Conservation (phyloP, 2,888 invertebrate species). For the Steromphala cineraria region DNA sequence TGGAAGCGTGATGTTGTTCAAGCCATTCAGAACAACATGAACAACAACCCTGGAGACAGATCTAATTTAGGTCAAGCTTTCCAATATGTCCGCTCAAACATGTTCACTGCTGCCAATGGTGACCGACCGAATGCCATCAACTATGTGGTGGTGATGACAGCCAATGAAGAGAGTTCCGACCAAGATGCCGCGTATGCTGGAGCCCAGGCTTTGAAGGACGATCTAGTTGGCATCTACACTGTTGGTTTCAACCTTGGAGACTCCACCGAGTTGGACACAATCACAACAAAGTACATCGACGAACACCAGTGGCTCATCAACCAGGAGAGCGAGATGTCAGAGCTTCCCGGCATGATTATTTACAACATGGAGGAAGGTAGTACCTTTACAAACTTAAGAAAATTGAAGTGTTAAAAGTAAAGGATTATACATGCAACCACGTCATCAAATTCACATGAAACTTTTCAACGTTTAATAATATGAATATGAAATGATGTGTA, state of each 20-base stretch:
- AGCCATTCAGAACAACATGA: neutral
- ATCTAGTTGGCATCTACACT: constrained; percentile 55
- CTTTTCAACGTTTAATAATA: no score
- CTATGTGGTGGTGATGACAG: constrained; percentile 55
- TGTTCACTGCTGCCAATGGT: constrained; percentile 42
- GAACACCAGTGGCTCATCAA: constrained; percentile 45
- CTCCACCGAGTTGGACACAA: constrained; percentile 47
- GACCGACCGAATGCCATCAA: constrained; percentile 52
- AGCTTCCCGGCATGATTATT: constrained; percentile 46
- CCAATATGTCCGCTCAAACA: constrained; percentile 34
- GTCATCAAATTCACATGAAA: no score
- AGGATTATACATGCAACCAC: no score
- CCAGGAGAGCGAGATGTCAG: constrained; percentile 40
- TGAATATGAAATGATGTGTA: no score
- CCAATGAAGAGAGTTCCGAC: constrained; percentile 38
- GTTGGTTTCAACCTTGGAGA: constrained; percentile 57
- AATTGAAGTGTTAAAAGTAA: no score
- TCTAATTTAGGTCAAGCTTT: constrained; percentile 51
- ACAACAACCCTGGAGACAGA: constrained; percentile 14
- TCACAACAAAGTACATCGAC: constrained; percentile 50
- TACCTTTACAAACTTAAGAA: neutral
- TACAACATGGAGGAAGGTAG: constrained; percentile 22
- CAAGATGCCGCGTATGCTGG: constrained; percentile 22
- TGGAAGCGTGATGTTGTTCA: neutral
- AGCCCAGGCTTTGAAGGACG: constrained; percentile 39